Evolutionary conservation across 2,113 vertebrate species (phyloP), one percentile per base, ranked within the genome.

Genomic region (Meleagris gallopavo): DNA sequence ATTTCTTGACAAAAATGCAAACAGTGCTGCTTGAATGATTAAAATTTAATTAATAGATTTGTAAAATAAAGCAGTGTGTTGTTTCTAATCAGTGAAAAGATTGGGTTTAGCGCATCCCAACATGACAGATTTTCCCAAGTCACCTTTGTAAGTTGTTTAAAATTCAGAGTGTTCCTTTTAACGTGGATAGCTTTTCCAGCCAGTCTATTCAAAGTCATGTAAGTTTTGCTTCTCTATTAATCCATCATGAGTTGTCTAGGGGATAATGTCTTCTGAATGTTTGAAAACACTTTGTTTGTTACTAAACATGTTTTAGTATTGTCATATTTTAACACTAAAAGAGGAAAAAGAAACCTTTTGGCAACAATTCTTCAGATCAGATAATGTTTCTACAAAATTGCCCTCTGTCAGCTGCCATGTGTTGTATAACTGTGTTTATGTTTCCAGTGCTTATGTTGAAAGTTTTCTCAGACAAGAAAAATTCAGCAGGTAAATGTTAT

Each of bases 1-100:
- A 1, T n/a, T 86, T 78, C 38, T 64, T 83, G 72, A 86, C 83
- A 80, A 93, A 93, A 88, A 81, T 15, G 20, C 58, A 61, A 86
- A 24, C 54, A 43, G 25, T 60, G 17, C 52, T 46, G 1, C 45
- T 91, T 58, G 38, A 34, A 24, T 52, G 24, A 58, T 74, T 88
- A 89, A 24, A 36, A 25, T 88, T 91, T 92, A 84, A 82, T 93
- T 94, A 93, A 77, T 45, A 87, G 67, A 57, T 90, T 75, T 75
- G 46, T 24, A 50, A 74, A 79, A 80, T 21, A 76, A 80, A 65
- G 16, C 15, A 40, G 14, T 32, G 6, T 17, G 38, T 32, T 76
- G 30, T 52, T 93, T 92, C 88, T 84, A 76, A 61, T 81, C 74
- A 74, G 32, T 24, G 66, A 54, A 66, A 77, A 22, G 36, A 6